Conservation (phyloP, 2,797 vertebrate genomes). For the Oceanodroma leucorhoa region DNA sequence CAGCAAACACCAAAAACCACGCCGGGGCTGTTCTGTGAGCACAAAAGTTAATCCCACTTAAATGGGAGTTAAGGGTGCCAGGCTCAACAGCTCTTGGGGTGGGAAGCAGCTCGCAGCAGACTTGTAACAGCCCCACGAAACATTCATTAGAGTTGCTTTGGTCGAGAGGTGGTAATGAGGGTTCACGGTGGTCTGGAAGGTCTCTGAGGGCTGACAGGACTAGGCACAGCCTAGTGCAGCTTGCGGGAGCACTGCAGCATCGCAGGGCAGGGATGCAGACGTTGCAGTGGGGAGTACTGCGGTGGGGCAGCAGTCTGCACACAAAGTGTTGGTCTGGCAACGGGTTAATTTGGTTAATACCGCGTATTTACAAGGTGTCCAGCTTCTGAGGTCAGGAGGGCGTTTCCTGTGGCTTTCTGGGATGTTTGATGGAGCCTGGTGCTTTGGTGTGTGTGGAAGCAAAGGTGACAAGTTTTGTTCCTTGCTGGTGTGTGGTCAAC, state of each 20-base stretch:
- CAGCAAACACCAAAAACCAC: not conserved
- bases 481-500: not conserved
- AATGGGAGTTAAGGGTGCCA: not conserved
- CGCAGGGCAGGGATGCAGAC: accelerated
- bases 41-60: not conserved
- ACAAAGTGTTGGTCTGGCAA: not conserved
- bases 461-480: not conserved
- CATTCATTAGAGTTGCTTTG: not conserved
- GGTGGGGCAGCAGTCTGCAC: accelerated
- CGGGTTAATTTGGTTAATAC: not conserved
- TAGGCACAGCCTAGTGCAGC: not conserved
- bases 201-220: not conserved
- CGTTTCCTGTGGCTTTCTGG: not conserved
- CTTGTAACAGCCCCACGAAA: not conserved
- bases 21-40: not conserved
- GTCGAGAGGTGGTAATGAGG: accelerated
- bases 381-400: not conserved
- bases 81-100: not conserved
- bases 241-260: not conserved
- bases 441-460: not conserved
- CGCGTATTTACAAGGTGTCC: accelerated
- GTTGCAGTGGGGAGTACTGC: not conserved
- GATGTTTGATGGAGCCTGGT: not conserved
- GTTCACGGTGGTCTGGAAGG: not conserved
- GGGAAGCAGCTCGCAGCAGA: not conserved